phyloP scores from a whole-genome alignment of 2,113 vertebrate species.

The Petrocephalus microphthalmus region DNA sequence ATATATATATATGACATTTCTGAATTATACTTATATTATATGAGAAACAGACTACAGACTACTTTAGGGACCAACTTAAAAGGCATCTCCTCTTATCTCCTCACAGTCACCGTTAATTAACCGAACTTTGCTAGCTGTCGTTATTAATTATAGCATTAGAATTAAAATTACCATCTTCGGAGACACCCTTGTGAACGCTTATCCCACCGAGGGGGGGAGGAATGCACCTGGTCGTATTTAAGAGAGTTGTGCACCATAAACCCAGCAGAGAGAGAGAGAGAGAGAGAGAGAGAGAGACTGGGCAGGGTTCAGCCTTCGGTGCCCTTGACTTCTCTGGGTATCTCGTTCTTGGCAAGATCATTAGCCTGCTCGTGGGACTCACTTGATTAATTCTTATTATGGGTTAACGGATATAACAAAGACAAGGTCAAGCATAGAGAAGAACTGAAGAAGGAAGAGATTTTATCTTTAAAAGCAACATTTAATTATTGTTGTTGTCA shows the following conservation, averaged over 20 bases:
- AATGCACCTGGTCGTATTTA: background rate
- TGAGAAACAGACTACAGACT: background rate
- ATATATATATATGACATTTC: background rate
- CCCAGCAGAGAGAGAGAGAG: background rate
- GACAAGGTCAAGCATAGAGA: slow-evolving; percentile 19
- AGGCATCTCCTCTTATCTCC: background rate
- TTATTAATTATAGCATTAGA: slow-evolving; percentile 23
- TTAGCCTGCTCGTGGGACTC: slow-evolving; percentile 15
- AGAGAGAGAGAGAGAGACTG: background rate
- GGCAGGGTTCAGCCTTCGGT: slow-evolving; percentile 12
- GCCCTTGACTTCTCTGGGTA: slow-evolving; percentile 18
- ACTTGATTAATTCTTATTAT: slow-evolving; percentile 14
- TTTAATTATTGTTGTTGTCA: background rate
- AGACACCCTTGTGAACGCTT: background rate
- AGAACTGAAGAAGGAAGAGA: background rate
- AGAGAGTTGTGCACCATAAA: background rate
- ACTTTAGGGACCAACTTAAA: no score
- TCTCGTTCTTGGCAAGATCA: slow-evolving; percentile 14
- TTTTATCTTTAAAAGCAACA: slow-evolving; percentile 2
- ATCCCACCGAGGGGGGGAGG: background rate
- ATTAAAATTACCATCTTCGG: slow-evolving; percentile 8
- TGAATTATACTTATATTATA: background rate
- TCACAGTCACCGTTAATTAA: slow-evolving; percentile 21
- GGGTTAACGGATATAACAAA: slow-evolving; percentile 20
- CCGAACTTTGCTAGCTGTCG: background rate